Percentiles rank a stretch among this genome's conserved stretches.
These are phyloP conservation scores for Operophtera brumata DNA, from an alignment of 2,888 invertebrate genomes.

Conservation along the genomic window DNA sequence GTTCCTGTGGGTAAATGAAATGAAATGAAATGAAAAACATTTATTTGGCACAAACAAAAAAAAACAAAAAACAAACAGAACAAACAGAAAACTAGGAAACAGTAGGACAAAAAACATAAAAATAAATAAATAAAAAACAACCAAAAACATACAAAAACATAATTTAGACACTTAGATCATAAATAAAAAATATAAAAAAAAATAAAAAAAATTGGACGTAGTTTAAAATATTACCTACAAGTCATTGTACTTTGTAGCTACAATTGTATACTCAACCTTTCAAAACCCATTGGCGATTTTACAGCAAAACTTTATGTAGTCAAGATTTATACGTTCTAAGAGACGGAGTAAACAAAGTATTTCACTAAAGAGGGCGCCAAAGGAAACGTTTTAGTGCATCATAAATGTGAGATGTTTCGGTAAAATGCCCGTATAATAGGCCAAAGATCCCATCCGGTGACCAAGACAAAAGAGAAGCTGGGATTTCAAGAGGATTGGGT, in stretches of 20 bases:
- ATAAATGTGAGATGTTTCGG: conserved; percentile 50
- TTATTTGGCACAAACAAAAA: no score
- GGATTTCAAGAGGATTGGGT: neutral
- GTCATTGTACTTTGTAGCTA: conserved; percentile 2
- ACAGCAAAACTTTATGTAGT: conserved; percentile 21
- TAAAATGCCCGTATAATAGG: conserved; percentile 46
- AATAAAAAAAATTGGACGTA: neutral
- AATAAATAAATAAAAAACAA: no score
- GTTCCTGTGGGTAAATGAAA: no score
- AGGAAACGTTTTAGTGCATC: conserved; percentile 51
- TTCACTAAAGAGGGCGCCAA: conserved; percentile 35
- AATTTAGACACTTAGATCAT: no score
- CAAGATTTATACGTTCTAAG: conserved; percentile 19
- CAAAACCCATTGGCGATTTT: conserved; percentile 13
- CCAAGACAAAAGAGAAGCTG: conserved; percentile 24
- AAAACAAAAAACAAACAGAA: no score
- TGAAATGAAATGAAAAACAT: no score
- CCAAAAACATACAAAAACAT: no score
- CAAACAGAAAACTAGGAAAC: no score
- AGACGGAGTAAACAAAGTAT: conserved; percentile 35
- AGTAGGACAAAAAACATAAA: no score
- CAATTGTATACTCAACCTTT: conserved; percentile 9
- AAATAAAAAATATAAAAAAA: no score
- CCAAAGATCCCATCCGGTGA: conserved; percentile 34
- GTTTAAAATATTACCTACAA: neutral